These are phyloP conservation scores for Callinectes sapidus DNA, from an alignment of 2,888 invertebrate species.

Conservation along the genomic window DNA sequence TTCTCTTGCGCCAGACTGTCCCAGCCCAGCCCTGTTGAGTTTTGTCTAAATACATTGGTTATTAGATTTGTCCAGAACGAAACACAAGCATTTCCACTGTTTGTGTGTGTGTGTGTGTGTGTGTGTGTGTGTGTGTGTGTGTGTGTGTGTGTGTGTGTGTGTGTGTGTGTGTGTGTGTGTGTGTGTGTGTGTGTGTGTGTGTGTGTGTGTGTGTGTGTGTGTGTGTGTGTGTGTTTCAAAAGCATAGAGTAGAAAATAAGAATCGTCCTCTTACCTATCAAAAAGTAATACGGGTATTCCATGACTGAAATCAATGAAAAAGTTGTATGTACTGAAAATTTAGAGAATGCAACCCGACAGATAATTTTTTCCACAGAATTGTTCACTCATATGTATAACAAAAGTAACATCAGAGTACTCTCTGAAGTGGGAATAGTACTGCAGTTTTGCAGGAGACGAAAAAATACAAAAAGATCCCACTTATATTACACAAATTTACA, in stretches of 20 bases:
- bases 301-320: not conserved
- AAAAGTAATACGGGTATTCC: not conserved
- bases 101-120: too few species aligned
- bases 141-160: too few species aligned
- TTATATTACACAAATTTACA: not conserved
- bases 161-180: too few species aligned
- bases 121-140: too few species aligned
- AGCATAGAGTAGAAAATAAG: not conserved
- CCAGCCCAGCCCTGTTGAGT: not conserved
- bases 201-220: too few species aligned
- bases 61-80: not conserved
- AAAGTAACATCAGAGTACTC: not conserved
- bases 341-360: not conserved
- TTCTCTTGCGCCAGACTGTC: not conserved
- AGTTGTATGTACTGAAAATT: not conserved
- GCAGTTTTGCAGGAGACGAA: not conserved
- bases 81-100: not conserved
- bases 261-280: not conserved
- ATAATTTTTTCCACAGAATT: not conserved
- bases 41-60: not conserved
- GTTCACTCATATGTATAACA: not conserved
- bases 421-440: not conserved
- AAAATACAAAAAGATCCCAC: not conserved
- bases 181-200: too few species aligned
- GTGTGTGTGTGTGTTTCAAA: too few species aligned